phyloP scores from a whole-genome alignment of 1,140 invertebrate species.

The Ruditapes philippinarum region DNA sequence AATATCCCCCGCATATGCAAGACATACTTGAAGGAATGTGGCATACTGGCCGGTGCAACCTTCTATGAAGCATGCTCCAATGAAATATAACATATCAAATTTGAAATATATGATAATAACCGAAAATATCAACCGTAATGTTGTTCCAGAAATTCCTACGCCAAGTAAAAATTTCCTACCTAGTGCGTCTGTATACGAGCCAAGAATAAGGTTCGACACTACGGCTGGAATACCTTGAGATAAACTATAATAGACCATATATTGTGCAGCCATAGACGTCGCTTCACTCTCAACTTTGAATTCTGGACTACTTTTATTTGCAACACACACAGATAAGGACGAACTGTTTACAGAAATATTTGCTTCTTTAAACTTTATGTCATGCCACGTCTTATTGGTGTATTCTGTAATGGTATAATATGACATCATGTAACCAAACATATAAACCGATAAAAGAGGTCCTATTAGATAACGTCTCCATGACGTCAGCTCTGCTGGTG shows the following conservation, averaged over 20 bases:
- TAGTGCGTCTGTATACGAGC: constrained; percentile 45
- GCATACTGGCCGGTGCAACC: constrained; percentile 56
- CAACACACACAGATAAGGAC: not conserved
- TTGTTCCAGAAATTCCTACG: constrained; percentile 49
- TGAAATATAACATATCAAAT: constrained; percentile 37
- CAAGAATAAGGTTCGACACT: constrained; percentile 46
- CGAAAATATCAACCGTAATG: constrained; percentile 2
- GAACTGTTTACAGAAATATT: constrained; percentile 9
- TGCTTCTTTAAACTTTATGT: constrained; percentile 25
- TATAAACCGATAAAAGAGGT: constrained; percentile 35
- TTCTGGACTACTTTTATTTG: constrained; percentile 35
- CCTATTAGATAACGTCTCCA: constrained; percentile 44
- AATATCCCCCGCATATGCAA: constrained; percentile 48
- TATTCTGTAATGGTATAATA: constrained; percentile 63
- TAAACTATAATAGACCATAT: constrained; percentile 46
- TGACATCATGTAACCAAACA: constrained; percentile 60
- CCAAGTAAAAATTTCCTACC: constrained; percentile 52
- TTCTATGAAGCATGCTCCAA: constrained; percentile 51
- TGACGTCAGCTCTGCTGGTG: not conserved
- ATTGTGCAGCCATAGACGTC: constrained; percentile 36
- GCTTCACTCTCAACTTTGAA: constrained; percentile 12
- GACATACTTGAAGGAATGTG: constrained; percentile 19
- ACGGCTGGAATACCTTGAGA: constrained; percentile 44
- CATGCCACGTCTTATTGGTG: constrained; percentile 17
- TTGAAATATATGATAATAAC: constrained; percentile 51